phyloP scores from a whole-genome alignment of 2,797 vertebrate genomes.

The Propithecus deckenii region DNA sequence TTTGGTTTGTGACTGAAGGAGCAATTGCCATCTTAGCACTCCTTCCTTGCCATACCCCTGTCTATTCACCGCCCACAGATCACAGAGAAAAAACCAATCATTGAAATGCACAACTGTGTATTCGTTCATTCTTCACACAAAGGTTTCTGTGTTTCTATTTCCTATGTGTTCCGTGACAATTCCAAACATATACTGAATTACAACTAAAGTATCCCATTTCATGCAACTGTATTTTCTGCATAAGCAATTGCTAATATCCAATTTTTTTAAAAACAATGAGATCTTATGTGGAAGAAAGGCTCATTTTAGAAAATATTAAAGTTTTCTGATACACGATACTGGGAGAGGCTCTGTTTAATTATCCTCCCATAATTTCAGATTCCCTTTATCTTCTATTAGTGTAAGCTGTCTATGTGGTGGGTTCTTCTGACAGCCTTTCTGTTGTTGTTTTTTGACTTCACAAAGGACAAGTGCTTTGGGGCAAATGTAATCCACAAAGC shows the following conservation, averaged over 20 bases:
- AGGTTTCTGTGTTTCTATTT: neutral
- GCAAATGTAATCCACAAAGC: neutral
- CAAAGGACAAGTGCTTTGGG: neutral
- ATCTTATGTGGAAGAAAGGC: neutral
- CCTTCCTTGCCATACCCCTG: neutral
- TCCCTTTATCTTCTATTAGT: neutral
- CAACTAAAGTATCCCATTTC: neutral
- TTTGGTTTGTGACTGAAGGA: constrained; percentile 25
- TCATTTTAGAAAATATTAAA: neutral
- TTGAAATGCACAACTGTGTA: constrained; percentile 13
- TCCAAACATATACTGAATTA: neutral
- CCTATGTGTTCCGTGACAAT: neutral
- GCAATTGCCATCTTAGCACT: neutral
- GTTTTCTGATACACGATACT: neutral
- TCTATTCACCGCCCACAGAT: neutral
- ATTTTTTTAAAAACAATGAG: neutral
- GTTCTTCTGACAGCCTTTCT: neutral
- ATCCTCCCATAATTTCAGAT: neutral
- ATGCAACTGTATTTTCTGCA: neutral
- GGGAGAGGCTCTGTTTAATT: neutral
- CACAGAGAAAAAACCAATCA: constrained; percentile 12
- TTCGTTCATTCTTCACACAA: neutral
- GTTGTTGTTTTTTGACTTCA: neutral
- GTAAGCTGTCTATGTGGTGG: neutral
- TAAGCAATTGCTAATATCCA: neutral